These are phyloP conservation scores for Chaetophractus vellerosus DNA, from an alignment of 2,797 vertebrate genomes.

Conservation along the genomic window DNA sequence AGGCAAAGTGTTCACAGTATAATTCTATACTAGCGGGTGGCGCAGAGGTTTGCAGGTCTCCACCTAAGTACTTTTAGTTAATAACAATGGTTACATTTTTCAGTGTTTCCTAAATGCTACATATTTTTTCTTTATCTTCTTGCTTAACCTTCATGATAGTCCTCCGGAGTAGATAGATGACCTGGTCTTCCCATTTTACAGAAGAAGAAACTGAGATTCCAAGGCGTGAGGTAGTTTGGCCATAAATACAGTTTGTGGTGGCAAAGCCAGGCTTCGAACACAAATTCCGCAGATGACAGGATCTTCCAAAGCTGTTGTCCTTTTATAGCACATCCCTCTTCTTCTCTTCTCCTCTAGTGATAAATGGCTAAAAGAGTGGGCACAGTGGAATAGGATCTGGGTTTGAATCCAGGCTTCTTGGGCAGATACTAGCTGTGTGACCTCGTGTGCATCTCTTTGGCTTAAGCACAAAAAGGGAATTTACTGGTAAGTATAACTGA, in stretches of 20 bases:
- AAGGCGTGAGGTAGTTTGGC: background rate
- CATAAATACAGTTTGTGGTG: background rate
- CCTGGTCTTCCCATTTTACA: background rate
- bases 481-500: background rate
- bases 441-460: background rate
- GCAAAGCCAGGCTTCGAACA: background rate
- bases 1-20: background rate
- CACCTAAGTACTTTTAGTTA: background rate
- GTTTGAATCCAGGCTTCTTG: background rate
- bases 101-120: background rate
- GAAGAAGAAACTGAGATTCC: background rate
- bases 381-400: background rate
- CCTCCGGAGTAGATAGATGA: background rate
- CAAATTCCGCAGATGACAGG: background rate
- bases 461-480: background rate
- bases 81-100: constrained; percentile 28
- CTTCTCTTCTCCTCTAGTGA: background rate
- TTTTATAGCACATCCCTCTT: background rate
- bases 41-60: background rate
- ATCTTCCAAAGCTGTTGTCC: background rate
- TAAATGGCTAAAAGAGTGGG: background rate
- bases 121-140: background rate
- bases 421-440: background rate
- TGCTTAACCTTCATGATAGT: background rate
- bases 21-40: background rate